Percentiles rank a stretch among this genome's conserved stretches.
Conservation (phyloP, 2,888 invertebrate genomes). For the Sarcophaga carnaria region DNA sequence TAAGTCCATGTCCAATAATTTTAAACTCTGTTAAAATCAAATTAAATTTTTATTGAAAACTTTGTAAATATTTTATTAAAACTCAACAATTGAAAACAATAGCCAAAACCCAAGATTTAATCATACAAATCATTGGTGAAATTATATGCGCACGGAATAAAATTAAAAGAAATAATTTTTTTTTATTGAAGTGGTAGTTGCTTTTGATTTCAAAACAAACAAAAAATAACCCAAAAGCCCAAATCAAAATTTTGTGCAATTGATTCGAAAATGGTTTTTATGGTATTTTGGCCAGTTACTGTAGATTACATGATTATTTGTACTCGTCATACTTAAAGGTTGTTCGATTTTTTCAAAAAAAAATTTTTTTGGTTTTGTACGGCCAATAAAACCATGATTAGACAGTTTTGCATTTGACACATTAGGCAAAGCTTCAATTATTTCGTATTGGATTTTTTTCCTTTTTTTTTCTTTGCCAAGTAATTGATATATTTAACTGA, state of each 20-base stretch:
- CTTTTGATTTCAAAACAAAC: not conserved
- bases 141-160: constrained; percentile 61
- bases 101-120: constrained; percentile 32
- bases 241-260: constrained; percentile 20
- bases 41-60: not conserved
- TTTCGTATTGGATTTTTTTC: not conserved
- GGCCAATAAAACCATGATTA: constrained; percentile 22
- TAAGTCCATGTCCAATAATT: not conserved
- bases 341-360: constrained; percentile 4
- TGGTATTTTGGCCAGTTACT: constrained; percentile 47
- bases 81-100: not conserved
- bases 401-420: not conserved
- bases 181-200: constrained; percentile 16
- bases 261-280: constrained; percentile 13
- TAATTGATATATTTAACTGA: constrained; percentile 2
- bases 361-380: not conserved
- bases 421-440: constrained; percentile 36
- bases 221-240: not conserved
- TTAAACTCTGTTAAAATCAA: constrained; percentile 39
- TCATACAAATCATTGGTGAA: constrained; percentile 55
- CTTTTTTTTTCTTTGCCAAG: not conserved
- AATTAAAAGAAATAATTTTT: constrained; percentile 6
- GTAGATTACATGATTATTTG: constrained; percentile 40
- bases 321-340: not conserved
- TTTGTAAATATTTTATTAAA: constrained; percentile 41